Conservation (phyloP, 2,113 vertebrate species). For the Calypte anna region DNA sequence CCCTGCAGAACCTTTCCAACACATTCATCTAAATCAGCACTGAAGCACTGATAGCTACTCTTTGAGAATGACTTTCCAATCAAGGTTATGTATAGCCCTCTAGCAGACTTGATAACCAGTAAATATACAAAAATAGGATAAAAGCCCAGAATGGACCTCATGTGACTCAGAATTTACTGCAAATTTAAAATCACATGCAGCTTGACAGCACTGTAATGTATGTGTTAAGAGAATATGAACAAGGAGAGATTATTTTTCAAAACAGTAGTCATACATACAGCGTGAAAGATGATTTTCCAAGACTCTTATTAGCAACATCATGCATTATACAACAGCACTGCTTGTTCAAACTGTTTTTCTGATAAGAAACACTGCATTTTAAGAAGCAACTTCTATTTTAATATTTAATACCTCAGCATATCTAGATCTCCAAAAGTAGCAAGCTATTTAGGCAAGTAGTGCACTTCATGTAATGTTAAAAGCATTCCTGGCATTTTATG, state of each 20-base stretch:
- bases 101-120: neutral
- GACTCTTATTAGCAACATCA: conserved; percentile 78
- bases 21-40: neutral
- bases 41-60: neutral
- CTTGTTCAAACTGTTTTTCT: conserved; percentile 79
- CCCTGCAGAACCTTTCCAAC: neutral
- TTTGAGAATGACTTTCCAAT: conserved; percentile 26
- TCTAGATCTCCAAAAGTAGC: conserved; percentile 79
- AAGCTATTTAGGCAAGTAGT: conserved; percentile 79
- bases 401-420: conserved; percentile 82
- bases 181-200: neutral
- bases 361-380: conserved; percentile 82
- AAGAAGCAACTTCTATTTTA: conserved; percentile 80
- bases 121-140: conserved; percentile 16
- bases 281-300: conserved; percentile 71
- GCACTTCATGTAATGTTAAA: conserved; percentile 80
- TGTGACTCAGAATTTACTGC: neutral
- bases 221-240: conserved; percentile 39
- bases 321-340: conserved; percentile 79
- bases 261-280: conserved; percentile 61
- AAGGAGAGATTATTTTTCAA: conserved; percentile 44
- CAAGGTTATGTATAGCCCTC: neutral
- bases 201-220: neutral
- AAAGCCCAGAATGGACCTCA: conserved; percentile 7
- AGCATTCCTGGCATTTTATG: conserved; percentile 85